A percentile compares a stretch with the other conserved stretches of the same genome.
phyloP scores from a whole-genome alignment of 2,113 vertebrate genomes.

The Myxocyprinus asiaticus region DNA sequence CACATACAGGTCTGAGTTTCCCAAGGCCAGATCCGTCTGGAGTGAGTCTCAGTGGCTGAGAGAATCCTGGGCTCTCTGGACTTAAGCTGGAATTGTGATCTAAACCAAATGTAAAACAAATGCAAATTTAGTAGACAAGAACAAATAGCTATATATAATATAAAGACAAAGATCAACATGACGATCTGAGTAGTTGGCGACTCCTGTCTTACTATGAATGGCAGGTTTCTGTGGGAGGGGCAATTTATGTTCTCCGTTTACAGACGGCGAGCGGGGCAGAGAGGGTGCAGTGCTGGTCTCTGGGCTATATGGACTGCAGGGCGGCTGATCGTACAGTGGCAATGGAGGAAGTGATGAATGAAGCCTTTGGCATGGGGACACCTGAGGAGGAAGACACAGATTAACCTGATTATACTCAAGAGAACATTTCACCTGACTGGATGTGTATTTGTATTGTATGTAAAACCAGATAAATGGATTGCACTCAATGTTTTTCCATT shows the following conservation, averaged over 20 bases:
- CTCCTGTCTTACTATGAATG: slow-evolving; percentile 67
- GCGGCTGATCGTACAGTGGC: slow-evolving; percentile 92
- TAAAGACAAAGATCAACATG: no score
- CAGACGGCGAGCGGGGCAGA: slow-evolving; percentile 87
- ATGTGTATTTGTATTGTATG: no score
- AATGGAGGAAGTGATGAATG: slow-evolving; percentile 84
- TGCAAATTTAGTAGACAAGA: no score
- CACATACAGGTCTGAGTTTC: slow-evolving; percentile 91
- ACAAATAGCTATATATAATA: no score
- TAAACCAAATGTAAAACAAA: slow-evolving; percentile 53
- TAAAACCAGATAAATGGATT: no score
- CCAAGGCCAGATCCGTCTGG: slow-evolving; percentile 80
- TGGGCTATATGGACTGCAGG: slow-evolving; percentile 86
- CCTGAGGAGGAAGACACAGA: slow-evolving; percentile 50
- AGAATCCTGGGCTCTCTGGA: slow-evolving; percentile 84
- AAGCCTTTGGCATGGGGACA: slow-evolving; percentile 79
- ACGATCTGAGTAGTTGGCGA: background rate
- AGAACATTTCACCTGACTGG: no score
- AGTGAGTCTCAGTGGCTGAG: slow-evolving; percentile 79
- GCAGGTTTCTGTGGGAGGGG: slow-evolving; percentile 65
- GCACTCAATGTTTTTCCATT: no score
- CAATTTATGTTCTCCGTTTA: slow-evolving; percentile 83
- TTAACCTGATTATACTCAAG: background rate
- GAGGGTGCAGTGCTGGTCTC: slow-evolving; percentile 84
- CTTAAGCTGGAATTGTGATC: slow-evolving; percentile 85